Percentiles rank a stretch among this genome's conserved stretches.
Evolutionary conservation across 64 coral and sea anemone species (phyloP).

Genomic region (Acropora yongei): DNA sequence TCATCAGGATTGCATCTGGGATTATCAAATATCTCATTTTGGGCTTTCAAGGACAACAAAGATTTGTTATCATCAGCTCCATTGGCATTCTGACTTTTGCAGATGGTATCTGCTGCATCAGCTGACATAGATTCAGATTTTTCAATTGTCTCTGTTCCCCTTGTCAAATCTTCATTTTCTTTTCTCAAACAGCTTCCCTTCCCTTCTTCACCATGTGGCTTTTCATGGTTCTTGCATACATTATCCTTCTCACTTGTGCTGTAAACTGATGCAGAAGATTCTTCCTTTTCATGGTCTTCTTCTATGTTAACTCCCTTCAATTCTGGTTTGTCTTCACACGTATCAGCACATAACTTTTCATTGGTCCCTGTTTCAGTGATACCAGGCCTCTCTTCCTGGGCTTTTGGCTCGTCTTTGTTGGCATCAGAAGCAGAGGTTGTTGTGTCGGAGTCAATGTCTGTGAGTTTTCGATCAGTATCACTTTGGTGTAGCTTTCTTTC

Average conservation of each 20-base stretch:
- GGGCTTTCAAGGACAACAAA: not conserved
- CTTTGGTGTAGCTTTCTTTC: not conserved
- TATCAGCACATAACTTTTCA: not conserved
- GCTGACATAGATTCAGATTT: not conserved
- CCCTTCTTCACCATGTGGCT: not conserved
- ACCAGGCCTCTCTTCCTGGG: not conserved
- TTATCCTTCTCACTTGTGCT: not conserved
- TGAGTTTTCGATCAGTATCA: not conserved
- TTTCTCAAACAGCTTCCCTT: not conserved
- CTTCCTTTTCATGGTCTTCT: not conserved
- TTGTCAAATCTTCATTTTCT: not conserved
- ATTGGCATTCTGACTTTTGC: not conserved
- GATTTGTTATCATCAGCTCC: not conserved
- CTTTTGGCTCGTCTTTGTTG: not conserved
- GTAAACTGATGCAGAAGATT: not conserved
- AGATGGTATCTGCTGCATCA: not conserved
- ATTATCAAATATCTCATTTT: slow-evolving; percentile 27
- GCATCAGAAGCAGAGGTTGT: not conserved
- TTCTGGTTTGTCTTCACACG: not conserved
- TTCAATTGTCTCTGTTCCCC: not conserved
- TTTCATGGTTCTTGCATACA: not conserved
- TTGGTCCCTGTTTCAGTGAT: not conserved
- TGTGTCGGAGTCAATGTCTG: not conserved
- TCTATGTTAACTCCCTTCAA: not conserved
- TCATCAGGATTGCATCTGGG: slow-evolving; percentile 10